Evolutionary conservation across 2,888 invertebrate species (phyloP).

Genomic region (Cryptus armator): DNA sequence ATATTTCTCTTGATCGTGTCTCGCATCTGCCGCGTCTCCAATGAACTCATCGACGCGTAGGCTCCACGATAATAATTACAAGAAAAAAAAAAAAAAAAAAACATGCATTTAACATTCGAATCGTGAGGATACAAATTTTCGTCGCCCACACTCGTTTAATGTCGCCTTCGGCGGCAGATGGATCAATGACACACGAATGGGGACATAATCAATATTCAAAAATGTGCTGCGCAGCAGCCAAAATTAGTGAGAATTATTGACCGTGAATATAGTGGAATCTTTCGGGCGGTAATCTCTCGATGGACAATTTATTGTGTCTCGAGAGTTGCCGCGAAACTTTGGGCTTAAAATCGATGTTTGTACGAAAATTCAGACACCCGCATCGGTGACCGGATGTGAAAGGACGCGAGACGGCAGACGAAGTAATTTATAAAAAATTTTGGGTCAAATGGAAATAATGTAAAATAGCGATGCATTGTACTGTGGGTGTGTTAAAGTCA

Average conservation of each 20-base stretch:
- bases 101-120: slow-evolving; percentile 1
- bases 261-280: background rate
- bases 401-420: no score
- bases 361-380: no score
- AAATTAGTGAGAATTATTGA: background rate
- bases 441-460: no score
- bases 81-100: slow-evolving; percentile 14
- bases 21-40: slow-evolving; percentile 15
- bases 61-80: slow-evolving; percentile 13
- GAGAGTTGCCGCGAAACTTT: background rate
- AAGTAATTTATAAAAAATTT: no score
- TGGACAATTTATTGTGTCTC: background rate
- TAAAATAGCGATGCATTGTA: no score
- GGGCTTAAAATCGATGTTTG: background rate
- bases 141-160: slow-evolving; percentile 1
- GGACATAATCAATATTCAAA: background rate
- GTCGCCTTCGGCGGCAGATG: background rate
- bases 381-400: no score
- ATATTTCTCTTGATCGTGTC: slow-evolving; percentile 7
- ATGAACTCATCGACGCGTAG: slow-evolving; percentile 12
- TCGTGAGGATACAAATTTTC: background rate
- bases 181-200: background rate
- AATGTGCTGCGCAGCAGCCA: background rate
- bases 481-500: no score
- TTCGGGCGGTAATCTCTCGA: background rate